phyloP scores from a whole-genome alignment of 2,113 vertebrate genomes.

The Callospermophilus lateralis region DNA sequence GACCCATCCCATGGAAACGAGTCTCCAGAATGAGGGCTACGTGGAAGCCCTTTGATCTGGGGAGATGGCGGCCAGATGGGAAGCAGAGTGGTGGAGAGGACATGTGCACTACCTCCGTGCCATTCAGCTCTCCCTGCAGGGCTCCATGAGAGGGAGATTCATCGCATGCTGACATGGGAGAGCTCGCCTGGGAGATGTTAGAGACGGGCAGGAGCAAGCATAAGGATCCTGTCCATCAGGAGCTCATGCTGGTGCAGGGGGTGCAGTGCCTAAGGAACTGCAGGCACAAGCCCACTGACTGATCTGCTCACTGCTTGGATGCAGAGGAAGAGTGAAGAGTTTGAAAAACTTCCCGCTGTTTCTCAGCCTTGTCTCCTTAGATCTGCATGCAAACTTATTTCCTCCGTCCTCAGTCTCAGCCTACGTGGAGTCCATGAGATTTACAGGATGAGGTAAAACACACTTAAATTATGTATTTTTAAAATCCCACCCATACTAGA shows the following conservation, averaged over 20 bases:
- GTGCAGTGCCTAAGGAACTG: slow-evolving; percentile 17
- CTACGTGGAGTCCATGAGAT: neutral
- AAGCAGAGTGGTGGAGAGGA: neutral
- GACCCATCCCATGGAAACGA: slow-evolving; percentile 11
- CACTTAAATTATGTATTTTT: neutral
- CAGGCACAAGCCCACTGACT: neutral
- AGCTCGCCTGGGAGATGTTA: neutral
- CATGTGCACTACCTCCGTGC: neutral
- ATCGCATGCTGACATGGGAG: neutral
- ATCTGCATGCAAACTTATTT: neutral
- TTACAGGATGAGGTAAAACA: neutral
- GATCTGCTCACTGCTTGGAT: slow-evolving; percentile 10
- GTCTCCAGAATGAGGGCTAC: neutral
- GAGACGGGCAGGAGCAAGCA: neutral
- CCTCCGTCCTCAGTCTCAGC: no score
- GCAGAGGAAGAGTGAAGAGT: neutral
- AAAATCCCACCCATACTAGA: neutral
- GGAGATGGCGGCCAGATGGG: slow-evolving; percentile 75
- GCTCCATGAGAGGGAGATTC: slow-evolving; percentile 8
- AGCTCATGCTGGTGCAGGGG: neutral
- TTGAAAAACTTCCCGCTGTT: neutral
- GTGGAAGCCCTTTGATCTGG: slow-evolving; percentile 45
- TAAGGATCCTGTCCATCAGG: neutral
- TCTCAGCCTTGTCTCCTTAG: neutral
- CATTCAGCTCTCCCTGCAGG: slow-evolving; percentile 60